Evolutionary conservation across 2,888 invertebrate genomes (phyloP).

Genomic region (Tipula unca): DNA sequence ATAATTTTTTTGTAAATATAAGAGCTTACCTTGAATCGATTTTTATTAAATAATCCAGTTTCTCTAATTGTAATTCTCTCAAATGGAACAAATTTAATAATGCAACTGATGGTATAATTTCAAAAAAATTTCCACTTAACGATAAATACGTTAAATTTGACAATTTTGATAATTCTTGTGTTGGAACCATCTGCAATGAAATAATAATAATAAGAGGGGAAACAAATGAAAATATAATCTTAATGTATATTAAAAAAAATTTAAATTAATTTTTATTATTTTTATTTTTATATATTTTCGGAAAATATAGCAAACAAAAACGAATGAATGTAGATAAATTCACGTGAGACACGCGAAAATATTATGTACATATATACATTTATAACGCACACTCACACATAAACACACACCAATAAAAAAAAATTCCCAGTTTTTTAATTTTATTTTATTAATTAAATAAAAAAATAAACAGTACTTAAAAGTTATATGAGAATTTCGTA

Average conservation of each 20-base stretch:
- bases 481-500: not conserved
- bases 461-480: not conserved
- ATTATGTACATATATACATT: too few relatives aligned
- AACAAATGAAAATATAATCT: not conserved
- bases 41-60: constrained; percentile 54
- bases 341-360: not conserved
- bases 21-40: constrained; percentile 53
- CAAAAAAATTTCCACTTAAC: constrained; percentile 71
- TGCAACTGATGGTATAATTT: constrained; percentile 62
- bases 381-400: not conserved
- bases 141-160: constrained; percentile 66
- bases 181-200: constrained; percentile 51
- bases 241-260: not conserved
- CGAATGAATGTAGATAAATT: not conserved
- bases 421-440: not conserved
- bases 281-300: not conserved
- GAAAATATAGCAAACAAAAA: not conserved
- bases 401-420: not conserved
- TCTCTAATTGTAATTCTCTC: constrained; percentile 62
- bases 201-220: not conserved
- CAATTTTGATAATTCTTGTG: constrained; percentile 65
- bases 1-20: not conserved
- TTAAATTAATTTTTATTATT: constrained; percentile 9
- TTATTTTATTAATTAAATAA: not conserved
- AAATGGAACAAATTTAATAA: constrained; percentile 78